Conservation (phyloP, 2,888 invertebrate species). For the Ochropacha duplaris region DNA sequence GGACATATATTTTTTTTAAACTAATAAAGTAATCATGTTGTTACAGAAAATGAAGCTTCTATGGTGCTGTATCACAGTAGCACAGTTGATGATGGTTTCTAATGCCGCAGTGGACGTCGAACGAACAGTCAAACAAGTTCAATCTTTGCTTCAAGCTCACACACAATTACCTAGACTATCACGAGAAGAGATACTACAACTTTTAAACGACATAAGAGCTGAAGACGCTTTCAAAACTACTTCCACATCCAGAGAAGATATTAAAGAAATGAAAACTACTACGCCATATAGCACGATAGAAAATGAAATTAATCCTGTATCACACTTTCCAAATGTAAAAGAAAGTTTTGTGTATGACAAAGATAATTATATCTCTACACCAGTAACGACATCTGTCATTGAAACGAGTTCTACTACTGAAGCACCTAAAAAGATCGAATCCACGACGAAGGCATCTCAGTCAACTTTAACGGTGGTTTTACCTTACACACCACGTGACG, state of each 20-base stretch:
- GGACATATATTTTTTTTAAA: too few relatives aligned
- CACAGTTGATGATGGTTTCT: slow-evolving; percentile 39
- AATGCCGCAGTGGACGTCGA: slow-evolving; percentile 75
- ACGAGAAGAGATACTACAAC: slow-evolving; percentile 85
- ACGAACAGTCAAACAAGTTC: slow-evolving; percentile 86
- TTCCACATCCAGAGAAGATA: slow-evolving; percentile 44
- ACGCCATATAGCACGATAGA: slow-evolving; percentile 45
- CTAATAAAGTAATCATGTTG: slow-evolving; percentile 21
- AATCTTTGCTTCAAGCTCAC: slow-evolving; percentile 84
- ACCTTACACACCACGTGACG: slow-evolving; percentile 84
- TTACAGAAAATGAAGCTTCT: slow-evolving; percentile 72
- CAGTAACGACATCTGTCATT: slow-evolving; percentile 16
- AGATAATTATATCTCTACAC: slow-evolving; percentile 22
- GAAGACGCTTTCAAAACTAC: slow-evolving; percentile 66
- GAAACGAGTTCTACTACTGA: neutral
- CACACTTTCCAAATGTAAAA: slow-evolving; percentile 26
- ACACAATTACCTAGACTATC: slow-evolving; percentile 85
- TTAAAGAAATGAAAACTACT: slow-evolving; percentile 32
- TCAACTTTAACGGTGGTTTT: slow-evolving; percentile 85
- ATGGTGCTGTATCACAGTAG: slow-evolving; percentile 53
- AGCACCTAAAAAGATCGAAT: slow-evolving; percentile 37
- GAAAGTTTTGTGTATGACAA: slow-evolving; percentile 32
- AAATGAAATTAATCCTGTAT: slow-evolving; percentile 49
- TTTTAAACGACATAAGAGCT: slow-evolving; percentile 85
- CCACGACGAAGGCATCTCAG: slow-evolving; percentile 53